phyloP scores from a whole-genome alignment of 2,888 invertebrate species.

The Myopa testacea region DNA sequence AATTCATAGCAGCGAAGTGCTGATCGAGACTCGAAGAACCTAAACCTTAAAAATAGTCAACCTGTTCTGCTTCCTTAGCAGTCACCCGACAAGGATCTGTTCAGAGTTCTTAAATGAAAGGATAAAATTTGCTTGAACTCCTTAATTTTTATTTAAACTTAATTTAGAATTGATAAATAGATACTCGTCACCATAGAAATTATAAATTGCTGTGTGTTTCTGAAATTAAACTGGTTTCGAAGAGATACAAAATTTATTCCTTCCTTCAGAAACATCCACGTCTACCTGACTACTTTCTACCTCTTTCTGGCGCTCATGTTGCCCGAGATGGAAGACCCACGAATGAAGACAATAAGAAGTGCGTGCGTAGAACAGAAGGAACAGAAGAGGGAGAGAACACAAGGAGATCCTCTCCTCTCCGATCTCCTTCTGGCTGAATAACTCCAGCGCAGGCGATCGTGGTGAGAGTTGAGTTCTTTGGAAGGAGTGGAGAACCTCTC shows the following conservation, averaged over 20 bases:
- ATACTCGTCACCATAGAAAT: too few relatives aligned
- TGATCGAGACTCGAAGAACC: conserved; percentile 21
- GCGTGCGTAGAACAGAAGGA: conserved; percentile 32
- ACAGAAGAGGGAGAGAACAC: background rate
- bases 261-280: background rate
- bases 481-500: conserved; percentile 16
- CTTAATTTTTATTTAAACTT: too few relatives aligned
- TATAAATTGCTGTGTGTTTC: background rate
- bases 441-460: conserved; percentile 8
- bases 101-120: too few relatives aligned
- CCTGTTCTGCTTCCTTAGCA: too few relatives aligned
- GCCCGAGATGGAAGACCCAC: background rate
- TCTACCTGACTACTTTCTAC: background rate
- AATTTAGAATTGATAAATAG: too few relatives aligned
- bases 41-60: background rate
- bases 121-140: too few relatives aligned
- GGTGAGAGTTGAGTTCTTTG: background rate
- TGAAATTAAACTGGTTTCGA: background rate
- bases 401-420: background rate
- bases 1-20: too few relatives aligned
- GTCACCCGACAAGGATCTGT: too few relatives aligned
- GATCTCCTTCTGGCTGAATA: conserved; percentile 24
- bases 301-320: background rate
- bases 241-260: background rate
- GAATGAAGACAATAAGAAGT: conserved; percentile 31